Evolutionary conservation across 1,140 invertebrate species (phyloP), one percentile per base, ranked within the genome.

Genomic region (Dolichoris vasculosae): DNA sequence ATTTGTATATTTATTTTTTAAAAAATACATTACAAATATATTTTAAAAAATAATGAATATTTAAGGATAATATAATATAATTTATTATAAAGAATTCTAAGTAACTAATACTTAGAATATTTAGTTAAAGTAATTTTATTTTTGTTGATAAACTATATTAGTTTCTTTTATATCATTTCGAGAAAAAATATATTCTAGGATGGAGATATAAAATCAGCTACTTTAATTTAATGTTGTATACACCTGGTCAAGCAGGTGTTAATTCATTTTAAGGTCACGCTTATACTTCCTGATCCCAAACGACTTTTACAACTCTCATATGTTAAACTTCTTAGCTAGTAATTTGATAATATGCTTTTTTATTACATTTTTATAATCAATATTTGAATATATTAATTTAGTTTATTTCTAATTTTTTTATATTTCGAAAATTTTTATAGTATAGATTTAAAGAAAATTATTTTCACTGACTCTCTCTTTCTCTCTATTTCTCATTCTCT

Each of bases 211-310:
- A 79, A 23, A 43, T 73, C 38, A 26, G 32, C 23, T 40, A n/a
- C 43, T 43, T 59, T 63, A 64, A 84, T 75, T 85, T 77, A 23
- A 71, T 82, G 73, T 20, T 38, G 55, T 15, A 48, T 59, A 35
- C 84, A 80, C 64, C 84, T 81, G 69, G 78, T 46, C 67, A 17
- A 63, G 30, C 78, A 85, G 78, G 84, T 81, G 78, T 64, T 75
- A 17, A 46, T 85, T 38, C 26, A 23, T 82, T 85, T 76, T 81
- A 76, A 84, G 69, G 84, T 85, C 78, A 51, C 43, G 55, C 84
- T 81, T 55, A 3, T 43, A 75, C 48, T 75, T 81, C 51, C 67
- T 85, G 78, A 69, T 48, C 23, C 35, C 9, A 85, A 75, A 46
- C 40, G 35, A 63, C 20, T 82, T 11, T 40, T 35, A 23, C 40